Base-by-base conservation (phyloP, 2,888 invertebrate genomes). In the Periphyllus acericola region DNA sequence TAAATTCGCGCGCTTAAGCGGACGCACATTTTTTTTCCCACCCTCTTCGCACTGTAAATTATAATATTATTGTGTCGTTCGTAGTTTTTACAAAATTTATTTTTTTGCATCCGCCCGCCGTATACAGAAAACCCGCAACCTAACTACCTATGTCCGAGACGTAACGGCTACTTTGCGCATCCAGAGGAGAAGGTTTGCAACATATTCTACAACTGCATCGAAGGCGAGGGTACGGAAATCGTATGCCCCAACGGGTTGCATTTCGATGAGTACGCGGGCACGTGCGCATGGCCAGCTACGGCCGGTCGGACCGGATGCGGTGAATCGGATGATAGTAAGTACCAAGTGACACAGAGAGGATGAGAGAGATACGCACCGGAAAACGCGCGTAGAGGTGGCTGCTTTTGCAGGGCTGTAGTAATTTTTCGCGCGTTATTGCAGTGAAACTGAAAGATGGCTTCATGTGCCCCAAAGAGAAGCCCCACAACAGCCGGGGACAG, bases 101-200 rank as follows among this genome's bases (percentile, higher is more conserved):
- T 32, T 29, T n/a, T n/a, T n/a, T n/a, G n/a, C 3, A n/a, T 32
- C 1, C 9, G 3, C 8, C 3, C n/a, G 4, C 29, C 32, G n/a
- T 11, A 3, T n/a, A 1, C 92, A 97, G 97, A 97, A 92, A 94
- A 95, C 89, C 95, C 97, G 87, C 94, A 95, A 90, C 92, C 95
- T 17, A 94, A 92, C 91, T 92, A 92, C 76, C 93, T 94, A 90
- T 97, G 97, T 91, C 97, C 97, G 34, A 94, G 97, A 89, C 94
- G 94, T 90, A 96, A 97, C 92, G 97, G 97, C 79, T 96, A 96
- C 94, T 98, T 97, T 92, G 95, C 96, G 72, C 96, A 97, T 93
- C 96, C 96, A 17, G 96, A 97, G 91, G 93, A 95, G 0, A 91
- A 94, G 9, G 94, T 96, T 29, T 97, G 97, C 93, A 95, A 96